These are phyloP conservation scores for Amphiprion percula DNA, from an alignment of 2,113 vertebrate species.

Conservation along the genomic window DNA sequence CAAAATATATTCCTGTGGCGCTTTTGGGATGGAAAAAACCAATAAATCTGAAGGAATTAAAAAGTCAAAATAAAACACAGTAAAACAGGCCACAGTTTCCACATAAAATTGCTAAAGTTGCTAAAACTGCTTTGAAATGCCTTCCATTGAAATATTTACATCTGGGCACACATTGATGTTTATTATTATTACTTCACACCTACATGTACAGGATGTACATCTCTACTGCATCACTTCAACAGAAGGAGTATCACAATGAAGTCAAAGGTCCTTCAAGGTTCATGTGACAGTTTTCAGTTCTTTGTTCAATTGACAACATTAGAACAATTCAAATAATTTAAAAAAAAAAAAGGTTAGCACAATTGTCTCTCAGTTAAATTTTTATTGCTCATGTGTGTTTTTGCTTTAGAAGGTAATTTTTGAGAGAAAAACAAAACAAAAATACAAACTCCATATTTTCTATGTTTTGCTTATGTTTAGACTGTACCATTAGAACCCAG, in stretches of 20 bases:
- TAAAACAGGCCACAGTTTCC: neutral
- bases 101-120: neutral
- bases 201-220: neutral
- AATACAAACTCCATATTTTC: too few species aligned
- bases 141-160: neutral
- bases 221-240: neutral
- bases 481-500: too few species aligned
- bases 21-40: slow-evolving; percentile 1
- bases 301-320: too few species aligned
- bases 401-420: too few species aligned
- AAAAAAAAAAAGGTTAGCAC: too few species aligned
- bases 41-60: slow-evolving; percentile 11
- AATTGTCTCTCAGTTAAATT: too few species aligned
- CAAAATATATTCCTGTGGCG: slow-evolving; percentile 4
- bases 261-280: neutral
- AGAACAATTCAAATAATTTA: too few species aligned
- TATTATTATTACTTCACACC: too few species aligned
- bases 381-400: too few species aligned
- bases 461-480: too few species aligned
- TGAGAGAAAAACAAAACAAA: too few species aligned
- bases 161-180: too few species aligned
- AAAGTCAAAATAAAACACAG: neutral
- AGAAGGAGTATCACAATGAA: neutral
- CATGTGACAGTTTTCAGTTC: neutral
- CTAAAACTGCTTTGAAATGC: neutral